These are phyloP conservation scores for Chrysolina haemoptera DNA, from an alignment of 2,888 invertebrate genomes.

Conservation along the genomic window DNA sequence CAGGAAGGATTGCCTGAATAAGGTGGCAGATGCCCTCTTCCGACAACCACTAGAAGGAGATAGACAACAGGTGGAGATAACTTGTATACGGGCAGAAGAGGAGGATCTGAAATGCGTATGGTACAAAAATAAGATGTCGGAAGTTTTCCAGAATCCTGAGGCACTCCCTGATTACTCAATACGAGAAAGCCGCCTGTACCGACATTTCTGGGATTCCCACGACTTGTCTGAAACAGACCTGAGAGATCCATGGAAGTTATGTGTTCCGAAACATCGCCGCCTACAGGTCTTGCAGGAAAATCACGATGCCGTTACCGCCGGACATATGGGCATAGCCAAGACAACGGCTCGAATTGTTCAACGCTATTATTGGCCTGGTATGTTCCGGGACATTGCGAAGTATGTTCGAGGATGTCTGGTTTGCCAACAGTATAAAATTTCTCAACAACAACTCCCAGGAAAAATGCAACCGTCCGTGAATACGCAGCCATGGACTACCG, in stretches of 20 bases:
- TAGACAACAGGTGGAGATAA: not conserved
- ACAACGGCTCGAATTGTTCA: too few species aligned
- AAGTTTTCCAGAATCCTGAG: too few species aligned
- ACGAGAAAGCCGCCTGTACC: too few species aligned
- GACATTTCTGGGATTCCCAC: not conserved
- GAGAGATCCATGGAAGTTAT: constrained; percentile 45
- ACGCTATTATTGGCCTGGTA: too few species aligned
- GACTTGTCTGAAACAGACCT: constrained; percentile 53
- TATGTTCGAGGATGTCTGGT: constrained; percentile 47
- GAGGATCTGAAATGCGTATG: not conserved
- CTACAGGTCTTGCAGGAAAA: too few species aligned
- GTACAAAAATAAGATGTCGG: not conserved
- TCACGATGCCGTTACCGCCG: too few species aligned
- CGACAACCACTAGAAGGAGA: too few species aligned
- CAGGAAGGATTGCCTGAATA: constrained; percentile 29
- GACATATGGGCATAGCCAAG: too few species aligned
- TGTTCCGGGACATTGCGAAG: too few species aligned
- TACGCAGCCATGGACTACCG: constrained; percentile 35
- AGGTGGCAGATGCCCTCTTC: not conserved
- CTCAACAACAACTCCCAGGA: constrained; percentile 28
- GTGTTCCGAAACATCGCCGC: too few species aligned
- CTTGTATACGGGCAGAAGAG: not conserved
- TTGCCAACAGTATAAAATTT: constrained; percentile 48
- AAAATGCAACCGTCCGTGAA: not conserved
- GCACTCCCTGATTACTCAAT: too few species aligned